phyloP scores from a whole-genome alignment of 1,140 invertebrate species.

The Drosophila sturtevanti region DNA sequence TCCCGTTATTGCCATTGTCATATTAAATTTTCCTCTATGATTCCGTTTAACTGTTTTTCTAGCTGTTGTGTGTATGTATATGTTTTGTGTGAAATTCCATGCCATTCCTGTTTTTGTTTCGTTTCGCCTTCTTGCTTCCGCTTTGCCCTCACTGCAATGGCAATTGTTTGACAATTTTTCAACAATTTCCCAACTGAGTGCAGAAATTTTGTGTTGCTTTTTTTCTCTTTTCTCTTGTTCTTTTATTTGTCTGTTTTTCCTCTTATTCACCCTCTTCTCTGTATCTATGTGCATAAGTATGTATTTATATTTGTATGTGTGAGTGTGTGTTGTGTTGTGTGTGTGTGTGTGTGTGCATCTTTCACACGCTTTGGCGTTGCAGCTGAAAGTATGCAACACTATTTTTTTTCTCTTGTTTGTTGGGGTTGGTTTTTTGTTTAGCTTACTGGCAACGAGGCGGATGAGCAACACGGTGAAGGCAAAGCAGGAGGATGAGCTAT shows the following conservation, averaged over 20 bases:
- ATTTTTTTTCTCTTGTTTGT: conserved; percentile 35
- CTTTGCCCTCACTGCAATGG: conserved; percentile 19
- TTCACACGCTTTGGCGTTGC: conserved; percentile 68
- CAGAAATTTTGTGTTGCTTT: conserved; percentile 34
- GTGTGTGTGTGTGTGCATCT: conserved; percentile 52
- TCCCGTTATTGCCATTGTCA: conserved; percentile 21
- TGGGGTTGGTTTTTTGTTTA: conserved; percentile 51
- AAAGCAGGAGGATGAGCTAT: neutral
- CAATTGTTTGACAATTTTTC: conserved; percentile 80
- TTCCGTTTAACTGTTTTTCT: conserved; percentile 34
- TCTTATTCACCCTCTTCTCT: conserved; percentile 8
- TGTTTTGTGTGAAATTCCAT: conserved; percentile 20
- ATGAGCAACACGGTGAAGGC: conserved; percentile 34
- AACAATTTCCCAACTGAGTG: conserved; percentile 68
- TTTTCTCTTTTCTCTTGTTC: conserved; percentile 19
- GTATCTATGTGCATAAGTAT: too few species aligned
- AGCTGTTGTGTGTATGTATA: conserved; percentile 22
- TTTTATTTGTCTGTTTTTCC: conserved; percentile 30
- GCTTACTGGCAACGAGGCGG: conserved; percentile 41
- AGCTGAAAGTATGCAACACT: conserved; percentile 71
- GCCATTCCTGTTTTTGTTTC: conserved; percentile 19
- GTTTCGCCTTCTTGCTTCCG: conserved; percentile 11
- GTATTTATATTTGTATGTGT: conserved; percentile 12
- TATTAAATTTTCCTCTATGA: conserved; percentile 43
- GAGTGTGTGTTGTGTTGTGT: conserved; percentile 26